Percentiles rank a stretch among this genome's conserved stretches.
phyloP scores from a whole-genome alignment of 2,888 invertebrate genomes.

The Schizaphis graminum region DNA sequence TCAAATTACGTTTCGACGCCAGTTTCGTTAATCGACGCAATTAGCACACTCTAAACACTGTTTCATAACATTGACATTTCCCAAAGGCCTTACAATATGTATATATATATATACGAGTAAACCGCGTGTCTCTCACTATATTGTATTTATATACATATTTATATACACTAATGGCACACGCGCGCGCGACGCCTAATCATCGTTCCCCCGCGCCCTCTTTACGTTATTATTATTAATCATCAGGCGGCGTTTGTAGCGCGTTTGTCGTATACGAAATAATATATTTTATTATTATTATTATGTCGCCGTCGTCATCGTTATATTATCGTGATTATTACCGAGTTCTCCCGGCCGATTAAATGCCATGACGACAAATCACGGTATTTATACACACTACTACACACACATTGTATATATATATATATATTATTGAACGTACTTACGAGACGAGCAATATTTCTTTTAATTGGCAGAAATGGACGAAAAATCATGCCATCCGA shows the following conservation, averaged over 20 bases:
- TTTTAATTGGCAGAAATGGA: background rate
- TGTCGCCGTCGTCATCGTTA: background rate
- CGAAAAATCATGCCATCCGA: background rate
- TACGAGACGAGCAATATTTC: background rate
- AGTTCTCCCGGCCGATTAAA: background rate
- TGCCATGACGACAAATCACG: background rate
- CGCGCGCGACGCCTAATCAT: conserved; percentile 45
- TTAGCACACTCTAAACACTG: conserved; percentile 55
- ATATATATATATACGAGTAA: background rate
- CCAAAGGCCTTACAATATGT: conserved; percentile 34
- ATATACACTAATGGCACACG: conserved; percentile 36
- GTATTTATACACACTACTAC: background rate
- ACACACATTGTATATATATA: background rate
- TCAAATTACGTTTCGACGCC: conserved; percentile 58
- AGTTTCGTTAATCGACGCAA: conserved; percentile 65
- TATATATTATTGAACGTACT: background rate
- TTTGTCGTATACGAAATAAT: background rate
- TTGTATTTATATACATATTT: background rate
- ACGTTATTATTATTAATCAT: conserved; percentile 39
- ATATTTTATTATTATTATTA: background rate
- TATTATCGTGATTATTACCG: background rate
- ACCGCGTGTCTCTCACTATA: background rate
- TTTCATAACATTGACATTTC: conserved; percentile 61
- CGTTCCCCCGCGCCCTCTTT: conserved; percentile 1
- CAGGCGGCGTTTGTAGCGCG: background rate